Conservation (phyloP, 2,113 vertebrate genomes). For the Phylloscopus whistleri region DNA sequence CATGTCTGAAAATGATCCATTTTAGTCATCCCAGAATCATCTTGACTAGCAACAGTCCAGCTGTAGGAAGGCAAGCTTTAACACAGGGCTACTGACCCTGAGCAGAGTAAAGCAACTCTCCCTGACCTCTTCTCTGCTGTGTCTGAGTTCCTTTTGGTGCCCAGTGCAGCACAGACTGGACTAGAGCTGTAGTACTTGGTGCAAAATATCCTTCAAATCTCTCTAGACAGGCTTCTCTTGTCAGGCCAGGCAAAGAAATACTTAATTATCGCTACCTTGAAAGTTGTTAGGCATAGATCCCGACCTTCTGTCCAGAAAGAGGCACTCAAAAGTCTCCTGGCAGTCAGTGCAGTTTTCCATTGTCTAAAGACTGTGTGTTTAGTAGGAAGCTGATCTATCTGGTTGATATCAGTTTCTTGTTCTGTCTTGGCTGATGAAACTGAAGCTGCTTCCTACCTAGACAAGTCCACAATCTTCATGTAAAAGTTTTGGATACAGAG, state of each 20-base stretch:
- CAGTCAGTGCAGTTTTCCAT: neutral
- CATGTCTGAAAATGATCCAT: neutral
- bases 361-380: neutral
- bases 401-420: neutral
- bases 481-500: neutral
- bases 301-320: neutral
- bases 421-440: neutral
- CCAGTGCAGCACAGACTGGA: neutral
- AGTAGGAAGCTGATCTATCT: neutral
- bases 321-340: neutral
- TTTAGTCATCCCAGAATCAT: neutral
- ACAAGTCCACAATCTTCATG: neutral
- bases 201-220: neutral
- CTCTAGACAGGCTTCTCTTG: neutral
- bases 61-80: neutral
- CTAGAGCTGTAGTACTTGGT: fast-evolving
- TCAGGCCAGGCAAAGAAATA: neutral
- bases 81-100: neutral
- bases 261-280: neutral
- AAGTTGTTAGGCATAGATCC: neutral
- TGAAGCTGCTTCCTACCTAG: neutral
- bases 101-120: neutral
- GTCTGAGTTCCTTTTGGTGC: neutral
- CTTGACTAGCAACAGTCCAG: neutral
- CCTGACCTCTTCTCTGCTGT: neutral